Evolutionary conservation across 2,113 vertebrate species (phyloP).

Genomic region (Seriola rivoliana): DNA sequence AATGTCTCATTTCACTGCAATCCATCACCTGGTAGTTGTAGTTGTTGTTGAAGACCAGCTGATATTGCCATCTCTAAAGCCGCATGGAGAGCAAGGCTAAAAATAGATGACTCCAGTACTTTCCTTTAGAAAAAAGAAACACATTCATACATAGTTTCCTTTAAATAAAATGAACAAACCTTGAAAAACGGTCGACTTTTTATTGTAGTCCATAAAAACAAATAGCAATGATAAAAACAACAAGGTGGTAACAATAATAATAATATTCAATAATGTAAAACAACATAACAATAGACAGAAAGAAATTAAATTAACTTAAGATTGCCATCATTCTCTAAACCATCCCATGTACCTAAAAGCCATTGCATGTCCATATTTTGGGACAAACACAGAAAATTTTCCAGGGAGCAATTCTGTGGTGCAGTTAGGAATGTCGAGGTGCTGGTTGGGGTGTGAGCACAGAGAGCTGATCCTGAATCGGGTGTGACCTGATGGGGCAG

Average conservation of each 20-base stretch:
- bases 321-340: conserved; percentile 70
- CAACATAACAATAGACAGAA: conserved; percentile 74
- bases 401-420: conserved; percentile 55
- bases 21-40: not conserved
- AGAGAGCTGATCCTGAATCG: conserved; percentile 58
- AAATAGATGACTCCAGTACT: not conserved
- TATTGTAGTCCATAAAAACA: conserved; percentile 82
- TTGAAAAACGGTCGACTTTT: conserved; percentile 71
- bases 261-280: conserved; percentile 75
- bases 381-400: conserved; percentile 32
- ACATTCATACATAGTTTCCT: not conserved
- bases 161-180: not conserved
- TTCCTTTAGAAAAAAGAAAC: not conserved
- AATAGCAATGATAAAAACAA: conserved; percentile 80
- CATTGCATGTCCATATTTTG: conserved; percentile 56
- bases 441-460: conserved; percentile 44
- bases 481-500: conserved; percentile 49
- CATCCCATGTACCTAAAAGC: conserved; percentile 65
- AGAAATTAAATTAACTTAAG: conserved; percentile 80
- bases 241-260: conserved; percentile 70
- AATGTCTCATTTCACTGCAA: not conserved
- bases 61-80: not conserved
- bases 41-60: not conserved
- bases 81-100: not conserved
- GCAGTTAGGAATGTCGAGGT: conserved; percentile 79